Conservation (phyloP, 2,113 vertebrate genomes). For the Apteryx owenii region DNA sequence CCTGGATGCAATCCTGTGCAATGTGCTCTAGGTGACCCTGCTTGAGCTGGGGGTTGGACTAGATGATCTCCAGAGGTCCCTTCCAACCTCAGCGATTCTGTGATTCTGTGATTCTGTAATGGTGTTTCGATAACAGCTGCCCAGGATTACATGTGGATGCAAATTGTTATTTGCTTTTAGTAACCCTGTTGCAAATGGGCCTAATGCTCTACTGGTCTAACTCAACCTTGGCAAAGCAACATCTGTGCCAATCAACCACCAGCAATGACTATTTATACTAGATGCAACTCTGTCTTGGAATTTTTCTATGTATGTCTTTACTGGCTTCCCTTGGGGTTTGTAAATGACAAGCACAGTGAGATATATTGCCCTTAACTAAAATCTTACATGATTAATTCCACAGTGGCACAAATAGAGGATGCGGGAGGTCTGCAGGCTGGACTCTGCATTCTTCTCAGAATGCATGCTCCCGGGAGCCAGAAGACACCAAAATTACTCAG, state of each 20-base stretch:
- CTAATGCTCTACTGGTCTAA: background rate
- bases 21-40: too few species aligned
- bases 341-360: background rate
- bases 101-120: background rate
- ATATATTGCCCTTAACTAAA: background rate
- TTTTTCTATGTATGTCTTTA: background rate
- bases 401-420: background rate
- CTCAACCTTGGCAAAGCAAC: background rate
- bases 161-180: background rate
- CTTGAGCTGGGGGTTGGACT: too few species aligned
- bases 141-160: background rate
- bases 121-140: background rate
- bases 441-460: background rate
- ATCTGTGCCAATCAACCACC: background rate
- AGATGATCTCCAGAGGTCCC: too few species aligned
- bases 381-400: background rate
- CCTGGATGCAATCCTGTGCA: too few species aligned
- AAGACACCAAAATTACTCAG: background rate
- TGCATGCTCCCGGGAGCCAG: background rate
- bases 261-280: background rate
- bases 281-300: background rate
- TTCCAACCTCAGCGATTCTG: too few species aligned
- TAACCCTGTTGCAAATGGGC: background rate
- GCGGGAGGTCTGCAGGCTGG: fast-evolving
- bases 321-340: background rate